Conservation (phyloP, 2,888 invertebrate species). For the Drosophila merina region DNA sequence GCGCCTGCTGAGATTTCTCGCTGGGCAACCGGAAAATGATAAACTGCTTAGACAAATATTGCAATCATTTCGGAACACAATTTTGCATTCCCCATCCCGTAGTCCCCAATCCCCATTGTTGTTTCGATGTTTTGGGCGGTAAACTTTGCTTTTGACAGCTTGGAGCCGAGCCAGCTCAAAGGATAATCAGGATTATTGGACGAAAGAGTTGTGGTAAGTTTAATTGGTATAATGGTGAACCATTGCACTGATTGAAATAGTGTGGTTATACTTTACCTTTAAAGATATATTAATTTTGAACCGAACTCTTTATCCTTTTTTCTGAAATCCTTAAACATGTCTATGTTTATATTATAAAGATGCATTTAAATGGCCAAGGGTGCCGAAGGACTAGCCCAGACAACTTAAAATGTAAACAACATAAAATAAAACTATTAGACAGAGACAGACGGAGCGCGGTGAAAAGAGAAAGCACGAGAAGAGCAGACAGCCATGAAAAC, state of each 20-base stretch:
- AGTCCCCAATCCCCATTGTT: neutral
- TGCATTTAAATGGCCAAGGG: slow-evolving; percentile 38
- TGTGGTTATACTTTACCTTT: neutral
- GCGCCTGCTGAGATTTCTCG: slow-evolving; percentile 47
- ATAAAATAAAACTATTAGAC: slow-evolving; percentile 60
- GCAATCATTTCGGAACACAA: slow-evolving; percentile 47
- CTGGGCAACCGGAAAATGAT: slow-evolving; percentile 50
- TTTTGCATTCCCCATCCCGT: slow-evolving; percentile 11
- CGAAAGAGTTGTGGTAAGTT: slow-evolving; percentile 6
- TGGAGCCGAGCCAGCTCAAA: slow-evolving; percentile 13
- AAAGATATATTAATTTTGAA: no score
- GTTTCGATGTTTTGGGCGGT: neutral
- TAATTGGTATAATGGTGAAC: neutral
- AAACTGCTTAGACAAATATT: slow-evolving; percentile 60
- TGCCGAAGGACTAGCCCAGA: slow-evolving; percentile 23
- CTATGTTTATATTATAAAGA: slow-evolving; percentile 22
- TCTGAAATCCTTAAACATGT: neutral
- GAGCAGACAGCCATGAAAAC: slow-evolving; percentile 43
- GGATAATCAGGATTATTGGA: slow-evolving; percentile 35
- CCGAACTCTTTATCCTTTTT: neutral
- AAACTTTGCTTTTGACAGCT: slow-evolving; percentile 22
- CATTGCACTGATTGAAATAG: neutral
- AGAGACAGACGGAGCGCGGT: neutral
- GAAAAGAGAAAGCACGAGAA: slow-evolving; percentile 7
- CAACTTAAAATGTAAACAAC: slow-evolving; percentile 48